Base-by-base conservation (phyloP, 2,888 invertebrate genomes). In the Diplazon laetatorius region DNA sequence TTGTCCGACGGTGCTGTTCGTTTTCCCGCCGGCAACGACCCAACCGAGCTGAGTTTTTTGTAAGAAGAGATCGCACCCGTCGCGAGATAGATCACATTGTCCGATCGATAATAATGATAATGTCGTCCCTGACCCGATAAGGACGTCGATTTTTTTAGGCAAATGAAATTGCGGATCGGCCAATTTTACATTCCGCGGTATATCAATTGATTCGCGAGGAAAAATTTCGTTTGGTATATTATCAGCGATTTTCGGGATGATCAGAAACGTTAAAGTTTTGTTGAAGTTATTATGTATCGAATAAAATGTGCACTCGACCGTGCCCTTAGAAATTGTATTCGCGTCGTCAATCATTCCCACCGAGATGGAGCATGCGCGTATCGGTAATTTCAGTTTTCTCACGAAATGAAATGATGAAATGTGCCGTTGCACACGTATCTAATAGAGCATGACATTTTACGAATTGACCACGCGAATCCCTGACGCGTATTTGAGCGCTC, bases 11-110 rank as follows among this genome's bases (percentile, higher is more conserved):
- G n/a, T 10, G 20, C 62, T 18, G 20, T 60, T 25, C 12, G 63
- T 60, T 73, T 18, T 35, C 16, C 79, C 77, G 39, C 82, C 82
- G n/a, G 70, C 82, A 8, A 80, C 71, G 5, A 78, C 73, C 82
- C 79, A 80, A 8, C 78, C 80, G 39, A 81, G 78, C 8, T 71
- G 76, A 8, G 82, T 80, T 48, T 82, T 70, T 35, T 55, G 55
- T 42, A 46, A n/a, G 25, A 59, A 22, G 2, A 76, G n/a, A 10
- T 59, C 59, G 18, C 65, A 76, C 12, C 39, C 22, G 5, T 71
- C 39, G 20, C 62, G 63, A 20, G 69, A 50, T 35, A 76, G 12
- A 20, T 76, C 42, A 22, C 57, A 66, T 39, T 71, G 76, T 12
- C 71, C 65, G n/a, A 76, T 42, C 14, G 65, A 71, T 14, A 76